These are phyloP conservation scores for Yoshiicerus persimilis DNA, from an alignment of 1,140 invertebrate species.

Conservation along the genomic window DNA sequence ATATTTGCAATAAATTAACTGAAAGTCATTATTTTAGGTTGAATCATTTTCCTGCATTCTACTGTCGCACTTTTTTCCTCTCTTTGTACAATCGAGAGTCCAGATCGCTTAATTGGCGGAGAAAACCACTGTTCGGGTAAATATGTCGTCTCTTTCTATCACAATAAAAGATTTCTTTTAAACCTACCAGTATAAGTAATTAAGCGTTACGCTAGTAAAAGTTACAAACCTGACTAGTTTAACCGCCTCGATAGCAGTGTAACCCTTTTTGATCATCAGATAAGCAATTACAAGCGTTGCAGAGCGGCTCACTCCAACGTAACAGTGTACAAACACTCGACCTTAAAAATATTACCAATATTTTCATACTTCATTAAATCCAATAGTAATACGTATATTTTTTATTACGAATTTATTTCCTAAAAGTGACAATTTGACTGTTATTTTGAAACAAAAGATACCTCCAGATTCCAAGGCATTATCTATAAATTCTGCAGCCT, in stretches of 20 bases:
- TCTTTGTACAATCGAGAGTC: background rate
- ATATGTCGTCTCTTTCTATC: background rate
- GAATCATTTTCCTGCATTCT: background rate
- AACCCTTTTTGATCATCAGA: slow-evolving; percentile 56
- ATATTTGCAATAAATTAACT: background rate
- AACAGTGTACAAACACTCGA: slow-evolving; percentile 53
- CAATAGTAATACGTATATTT: too few relatives aligned
- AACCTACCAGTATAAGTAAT: background rate
- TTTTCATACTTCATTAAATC: too few relatives aligned
- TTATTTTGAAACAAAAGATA: background rate
- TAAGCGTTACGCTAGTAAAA: background rate
- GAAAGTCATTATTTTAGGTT: background rate
- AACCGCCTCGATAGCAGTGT: slow-evolving; percentile 55
- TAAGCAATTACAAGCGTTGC: slow-evolving; percentile 56
- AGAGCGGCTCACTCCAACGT: slow-evolving; percentile 55
- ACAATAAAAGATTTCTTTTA: background rate
- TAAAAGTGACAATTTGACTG: background rate
- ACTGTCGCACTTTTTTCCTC: background rate
- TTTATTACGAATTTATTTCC: too few relatives aligned
- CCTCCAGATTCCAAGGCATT: slow-evolving; percentile 48
- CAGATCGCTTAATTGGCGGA: slow-evolving; percentile 18
- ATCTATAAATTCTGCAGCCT: slow-evolving; percentile 54
- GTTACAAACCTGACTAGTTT: slow-evolving; percentile 48
- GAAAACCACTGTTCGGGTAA: slow-evolving; percentile 29
- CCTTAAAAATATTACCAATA: slow-evolving; percentile 14